phyloP scores from a whole-genome alignment of 37 sponge, comb jelly and placozoan genomes.

The Agelas oroides region DNA sequence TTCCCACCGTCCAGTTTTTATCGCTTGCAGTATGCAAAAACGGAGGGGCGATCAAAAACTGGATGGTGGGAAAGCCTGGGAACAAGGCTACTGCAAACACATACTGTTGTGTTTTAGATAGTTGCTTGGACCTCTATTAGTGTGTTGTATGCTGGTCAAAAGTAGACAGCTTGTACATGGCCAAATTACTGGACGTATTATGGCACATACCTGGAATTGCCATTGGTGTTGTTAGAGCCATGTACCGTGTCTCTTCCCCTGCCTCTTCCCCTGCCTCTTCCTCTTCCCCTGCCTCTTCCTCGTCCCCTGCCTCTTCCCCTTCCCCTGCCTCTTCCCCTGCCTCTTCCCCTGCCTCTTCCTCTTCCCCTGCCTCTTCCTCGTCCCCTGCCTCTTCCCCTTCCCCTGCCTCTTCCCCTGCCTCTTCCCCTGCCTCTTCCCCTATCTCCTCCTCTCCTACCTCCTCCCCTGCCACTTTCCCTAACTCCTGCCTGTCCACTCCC shows the following conservation, averaged over 20 bases:
- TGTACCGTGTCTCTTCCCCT: not conserved
- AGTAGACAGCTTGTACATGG: too few relatives aligned
- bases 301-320: not conserved
- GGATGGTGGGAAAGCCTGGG: too few relatives aligned
- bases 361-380: not conserved
- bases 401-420: not conserved
- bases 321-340: not conserved
- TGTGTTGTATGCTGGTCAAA: too few relatives aligned
- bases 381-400: not conserved
- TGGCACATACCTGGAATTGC: not conserved
- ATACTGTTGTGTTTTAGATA: too few relatives aligned
- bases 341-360: not conserved
- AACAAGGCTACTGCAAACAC: too few relatives aligned
- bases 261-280: not conserved
- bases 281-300: not conserved
- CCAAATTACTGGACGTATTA: not conserved
- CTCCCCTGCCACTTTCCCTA: not conserved
- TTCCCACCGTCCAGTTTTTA: too few relatives aligned
- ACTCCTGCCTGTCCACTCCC: not conserved
- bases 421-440: conserved; percentile 1
- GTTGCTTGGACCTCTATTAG: too few relatives aligned
- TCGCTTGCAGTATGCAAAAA: too few relatives aligned
- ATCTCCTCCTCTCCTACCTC: not conserved
- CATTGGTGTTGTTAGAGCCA: too few relatives aligned
- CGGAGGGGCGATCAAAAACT: too few relatives aligned